Conservation (phyloP, 2,113 vertebrate genomes). For the Gambusia holbrooki region DNA sequence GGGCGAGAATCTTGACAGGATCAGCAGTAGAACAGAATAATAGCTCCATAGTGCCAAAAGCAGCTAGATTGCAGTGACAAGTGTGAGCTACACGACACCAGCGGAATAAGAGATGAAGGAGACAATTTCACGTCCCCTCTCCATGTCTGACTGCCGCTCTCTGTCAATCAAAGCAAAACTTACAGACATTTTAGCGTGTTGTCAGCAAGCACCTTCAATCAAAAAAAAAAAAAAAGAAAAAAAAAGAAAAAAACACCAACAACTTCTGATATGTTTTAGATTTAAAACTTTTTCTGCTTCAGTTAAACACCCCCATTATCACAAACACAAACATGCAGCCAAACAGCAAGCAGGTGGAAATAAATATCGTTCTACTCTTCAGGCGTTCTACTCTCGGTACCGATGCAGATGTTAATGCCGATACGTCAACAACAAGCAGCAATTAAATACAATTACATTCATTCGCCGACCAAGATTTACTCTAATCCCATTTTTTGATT, state of each 20-base stretch:
- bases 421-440: too few relatives aligned
- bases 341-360: neutral
- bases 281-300: neutral
- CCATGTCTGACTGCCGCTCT: slow-evolving; percentile 66
- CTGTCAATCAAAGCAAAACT: slow-evolving; percentile 65
- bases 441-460: too few relatives aligned
- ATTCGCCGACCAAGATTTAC: too few relatives aligned
- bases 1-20: slow-evolving; percentile 76
- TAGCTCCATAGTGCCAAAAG: slow-evolving; percentile 72
- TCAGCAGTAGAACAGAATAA: slow-evolving; percentile 78
- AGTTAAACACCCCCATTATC: neutral
- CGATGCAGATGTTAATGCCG: too few relatives aligned
- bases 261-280: too few relatives aligned
- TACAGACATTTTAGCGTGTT: slow-evolving; percentile 21
- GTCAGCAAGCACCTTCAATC: neutral
- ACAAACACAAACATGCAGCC: neutral
- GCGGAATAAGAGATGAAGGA: slow-evolving; percentile 71
- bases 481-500: too few relatives aligned
- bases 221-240: slow-evolving; percentile 25
- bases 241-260: slow-evolving; percentile 2
- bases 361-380: too few relatives aligned
- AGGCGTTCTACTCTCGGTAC: too few relatives aligned
- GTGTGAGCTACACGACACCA: slow-evolving; percentile 71
- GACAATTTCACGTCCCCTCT: slow-evolving; percentile 59
- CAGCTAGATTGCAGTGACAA: slow-evolving; percentile 77